Base-by-base conservation (phyloP, 2,888 invertebrate species). In the Clepsis dumicolana region DNA sequence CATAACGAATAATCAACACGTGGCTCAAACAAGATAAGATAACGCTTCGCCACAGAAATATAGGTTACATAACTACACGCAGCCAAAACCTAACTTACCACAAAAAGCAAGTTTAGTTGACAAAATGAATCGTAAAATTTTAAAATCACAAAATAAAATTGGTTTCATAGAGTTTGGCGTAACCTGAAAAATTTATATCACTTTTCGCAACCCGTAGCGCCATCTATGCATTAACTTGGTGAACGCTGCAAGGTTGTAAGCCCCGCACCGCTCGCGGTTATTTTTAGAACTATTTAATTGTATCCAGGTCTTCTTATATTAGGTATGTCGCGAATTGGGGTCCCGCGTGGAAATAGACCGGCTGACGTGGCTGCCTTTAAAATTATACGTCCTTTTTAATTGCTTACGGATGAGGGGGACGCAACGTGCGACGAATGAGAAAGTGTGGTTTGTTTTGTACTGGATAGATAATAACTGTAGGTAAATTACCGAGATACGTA, bases 161-260 rank as follows among this genome's bases (percentile, higher is more conserved):
- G 18, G 21, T 21, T 21, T 12, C 7, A 48, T 12, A 2, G 21
- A 1, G 52, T 52, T 2, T 50, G 57, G 70, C 64, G 52, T 75
- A 76, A 76, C 73, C 80, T 80, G 80, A 83, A 63, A 70, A 65
- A 35, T 24, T 65, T 56, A 59, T 59, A 72, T 70, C 72, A 64
- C 68, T 75, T 79, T 85, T 84, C 73, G 83, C 41, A 65, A 82
- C 89, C 0, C 1, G 64, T 80, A 77, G 66, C 85, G 88, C 90
- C 91, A 91, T 90, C 91, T 91, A 76, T 75, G 72, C 75, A 57
- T 68, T 88, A 91, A 91, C 89, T 91, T 91, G 90, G 87, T 69
- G 76, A 77, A 79, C 75, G 14, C 35, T 62, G 65, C 79, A 76
- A 78, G 78, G 80, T 80, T 79, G 77, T 74, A 75, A 73, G 70